Conservation (phyloP, 30 jellyfish, hydroid and myxozoan species). For the Aurelia aurita region DNA sequence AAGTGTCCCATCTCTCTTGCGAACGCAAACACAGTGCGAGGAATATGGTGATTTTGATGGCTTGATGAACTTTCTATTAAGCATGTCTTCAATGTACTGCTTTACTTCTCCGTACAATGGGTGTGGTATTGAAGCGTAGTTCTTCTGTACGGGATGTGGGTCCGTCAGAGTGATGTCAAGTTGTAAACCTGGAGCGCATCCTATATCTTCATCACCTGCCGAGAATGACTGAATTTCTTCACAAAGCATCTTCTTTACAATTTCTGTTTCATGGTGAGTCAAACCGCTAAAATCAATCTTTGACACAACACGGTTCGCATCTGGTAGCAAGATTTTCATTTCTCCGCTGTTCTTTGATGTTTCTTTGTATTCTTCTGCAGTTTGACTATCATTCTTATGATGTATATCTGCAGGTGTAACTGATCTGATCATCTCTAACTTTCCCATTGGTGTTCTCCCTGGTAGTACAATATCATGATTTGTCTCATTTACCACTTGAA, state of each 20-base stretch:
- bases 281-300: neutral
- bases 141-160: slow-evolving; percentile 17
- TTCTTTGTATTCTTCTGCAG: slow-evolving; percentile 8
- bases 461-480: slow-evolving; percentile 51
- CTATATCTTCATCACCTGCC: slow-evolving; percentile 22
- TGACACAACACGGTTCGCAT: slow-evolving; percentile 2
- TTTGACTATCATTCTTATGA: slow-evolving; percentile 10
- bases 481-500: slow-evolving; percentile 48
- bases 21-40: slow-evolving; percentile 4
- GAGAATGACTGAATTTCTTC: slow-evolving; percentile 21
- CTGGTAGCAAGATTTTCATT: neutral
- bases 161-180: slow-evolving; percentile 16
- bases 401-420: slow-evolving; percentile 46
- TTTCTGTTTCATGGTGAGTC: neutral
- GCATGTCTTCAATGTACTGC: slow-evolving; percentile 25
- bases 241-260: slow-evolving; percentile 1
- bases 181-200: slow-evolving; percentile 28
- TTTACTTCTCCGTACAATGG: slow-evolving; percentile 38
- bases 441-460: slow-evolving; percentile 43
- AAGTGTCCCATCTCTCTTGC: too few species aligned
- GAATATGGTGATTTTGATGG: slow-evolving; percentile 27
- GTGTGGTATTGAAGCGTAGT: slow-evolving; percentile 13
- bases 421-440: slow-evolving; percentile 53
- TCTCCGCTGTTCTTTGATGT: slow-evolving; percentile 26
- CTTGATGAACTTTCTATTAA: slow-evolving; percentile 9